phyloP scores from a whole-genome alignment of 2,113 vertebrate genomes.

The Parus major region DNA sequence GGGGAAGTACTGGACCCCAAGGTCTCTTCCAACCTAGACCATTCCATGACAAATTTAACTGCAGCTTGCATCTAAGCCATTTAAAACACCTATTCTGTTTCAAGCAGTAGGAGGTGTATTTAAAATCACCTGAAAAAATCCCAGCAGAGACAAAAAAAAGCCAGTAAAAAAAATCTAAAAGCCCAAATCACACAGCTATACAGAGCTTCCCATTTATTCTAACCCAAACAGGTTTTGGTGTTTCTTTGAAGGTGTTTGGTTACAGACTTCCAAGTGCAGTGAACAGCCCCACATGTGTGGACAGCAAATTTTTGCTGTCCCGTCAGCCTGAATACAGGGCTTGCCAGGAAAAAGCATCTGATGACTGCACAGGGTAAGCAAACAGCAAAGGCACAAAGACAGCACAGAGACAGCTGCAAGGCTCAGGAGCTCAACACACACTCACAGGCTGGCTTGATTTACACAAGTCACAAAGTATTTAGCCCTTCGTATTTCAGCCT shows the following conservation, averaged over 20 bases:
- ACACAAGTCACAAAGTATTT: background rate
- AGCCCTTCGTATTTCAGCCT: background rate
- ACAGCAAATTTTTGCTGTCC: background rate
- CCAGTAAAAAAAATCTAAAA: background rate
- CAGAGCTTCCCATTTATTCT: background rate
- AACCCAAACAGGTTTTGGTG: background rate
- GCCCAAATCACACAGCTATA: background rate
- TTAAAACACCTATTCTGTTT: background rate
- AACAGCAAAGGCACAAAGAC: background rate
- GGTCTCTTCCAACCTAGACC: background rate
- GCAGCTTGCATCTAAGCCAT: background rate
- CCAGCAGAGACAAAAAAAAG: background rate
- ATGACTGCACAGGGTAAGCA: background rate
- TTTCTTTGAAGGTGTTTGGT: background rate
- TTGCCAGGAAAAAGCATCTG: background rate
- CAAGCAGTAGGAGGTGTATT: background rate
- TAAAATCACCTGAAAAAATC: background rate
- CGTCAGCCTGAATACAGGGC: background rate
- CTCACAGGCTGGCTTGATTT: background rate
- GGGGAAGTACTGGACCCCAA: background rate
- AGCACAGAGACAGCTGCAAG: background rate
- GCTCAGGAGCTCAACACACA: background rate
- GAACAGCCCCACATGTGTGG: accelerated
- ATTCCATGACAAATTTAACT: accelerated
- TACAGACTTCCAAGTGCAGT: background rate